Base-by-base conservation (phyloP, 2,113 vertebrate species). In the Melanerpes aurifrons region DNA sequence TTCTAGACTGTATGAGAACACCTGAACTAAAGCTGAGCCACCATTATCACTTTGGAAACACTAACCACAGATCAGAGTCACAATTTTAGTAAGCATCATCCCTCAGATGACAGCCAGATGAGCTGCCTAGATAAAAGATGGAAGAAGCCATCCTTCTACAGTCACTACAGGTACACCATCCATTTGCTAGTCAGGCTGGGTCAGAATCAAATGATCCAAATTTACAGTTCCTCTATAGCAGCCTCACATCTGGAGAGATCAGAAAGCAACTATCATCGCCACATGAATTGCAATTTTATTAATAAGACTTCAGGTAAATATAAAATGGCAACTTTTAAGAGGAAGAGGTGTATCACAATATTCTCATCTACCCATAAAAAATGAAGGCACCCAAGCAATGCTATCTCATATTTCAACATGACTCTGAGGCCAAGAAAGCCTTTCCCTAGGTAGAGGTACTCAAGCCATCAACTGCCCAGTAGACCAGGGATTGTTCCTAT, bases 401-500 rank as follows among this genome's bases (percentile, higher is more conserved):
- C 56, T 57, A 13, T 14, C 61, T 62, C 45, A 7, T 66, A 86
- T 86, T 91, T 88, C 76, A 86, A 12, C 20, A 67, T 43, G 50
- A 62, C 16, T n/a, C 40, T 81, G 40, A 92, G 67, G 77, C 57
- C 32, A 79, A 40, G 11, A 96, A 69, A 88, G 56, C 31, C 74
- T 15, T 67, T 84, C 76, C 82, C 86, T 63, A 72, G 62, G 67
- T 35, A 86, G 70, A 86, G 18, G 21, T 73, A 86, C 43, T 95
- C 58, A 86, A 86, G 70, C 50, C 91, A 90, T 22, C 82, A 90
- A 58, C 86, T 94, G 79, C 79, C 82, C 79, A 64, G 67, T 29
- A 79, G 57, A 90, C 58, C 62, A 81, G 26, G 22, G 48, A 96
- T 81, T 94, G 82, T 80, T 95, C 95, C 93, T 86, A 12, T 57